Evolutionary conservation across 2,888 invertebrate species (phyloP).

Genomic region (Melipona beecheii): DNA sequence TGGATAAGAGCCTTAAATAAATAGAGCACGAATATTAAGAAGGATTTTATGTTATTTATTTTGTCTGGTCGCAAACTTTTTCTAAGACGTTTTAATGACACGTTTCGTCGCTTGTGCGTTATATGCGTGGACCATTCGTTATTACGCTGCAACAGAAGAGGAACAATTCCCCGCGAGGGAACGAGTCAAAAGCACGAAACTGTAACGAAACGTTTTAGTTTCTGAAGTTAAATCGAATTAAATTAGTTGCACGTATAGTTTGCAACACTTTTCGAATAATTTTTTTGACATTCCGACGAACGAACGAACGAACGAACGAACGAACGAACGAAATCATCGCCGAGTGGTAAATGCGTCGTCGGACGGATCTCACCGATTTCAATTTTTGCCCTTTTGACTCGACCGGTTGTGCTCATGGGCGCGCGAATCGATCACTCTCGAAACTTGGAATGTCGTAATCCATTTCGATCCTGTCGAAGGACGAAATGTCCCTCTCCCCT

Average conservation of each 20-base stretch:
- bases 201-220: background rate
- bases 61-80: constrained; percentile 43
- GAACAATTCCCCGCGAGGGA: background rate
- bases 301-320: no score
- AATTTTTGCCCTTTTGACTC: constrained; percentile 45
- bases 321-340: constrained; percentile 38
- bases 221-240: no score
- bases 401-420: constrained; percentile 23
- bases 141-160: no score
- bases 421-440: constrained; percentile 66
- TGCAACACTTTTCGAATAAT: background rate
- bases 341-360: constrained; percentile 17
- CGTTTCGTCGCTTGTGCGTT: constrained; percentile 7
- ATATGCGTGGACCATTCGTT: no score
- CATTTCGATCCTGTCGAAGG: constrained; percentile 68
- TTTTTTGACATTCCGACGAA: constrained; percentile 1
- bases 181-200: background rate
- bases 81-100: constrained; percentile 42
- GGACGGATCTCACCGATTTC: constrained; percentile 35
- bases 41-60: constrained; percentile 67
- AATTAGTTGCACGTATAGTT: no score
- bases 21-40: constrained; percentile 72
- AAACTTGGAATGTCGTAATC: constrained; percentile 67
- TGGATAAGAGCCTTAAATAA: constrained; percentile 77
- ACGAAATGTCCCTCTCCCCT: constrained; percentile 59